Conservation (phyloP, 1,140 invertebrate species). For the Bombus picipes region DNA sequence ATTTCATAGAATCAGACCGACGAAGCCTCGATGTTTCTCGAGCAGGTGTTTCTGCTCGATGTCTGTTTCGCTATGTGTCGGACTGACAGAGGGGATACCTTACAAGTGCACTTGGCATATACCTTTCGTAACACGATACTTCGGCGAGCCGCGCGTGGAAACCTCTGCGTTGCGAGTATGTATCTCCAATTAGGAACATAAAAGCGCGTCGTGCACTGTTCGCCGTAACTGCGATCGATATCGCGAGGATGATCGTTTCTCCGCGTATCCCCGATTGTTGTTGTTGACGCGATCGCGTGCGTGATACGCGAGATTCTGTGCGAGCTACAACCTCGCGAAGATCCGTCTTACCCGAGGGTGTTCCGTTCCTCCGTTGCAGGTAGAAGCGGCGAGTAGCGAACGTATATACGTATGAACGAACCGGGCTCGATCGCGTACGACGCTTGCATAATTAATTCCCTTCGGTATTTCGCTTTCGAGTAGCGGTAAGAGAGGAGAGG, state of each 20-base stretch:
- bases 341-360: too few species aligned
- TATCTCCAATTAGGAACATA: constrained; percentile 54
- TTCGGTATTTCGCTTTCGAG: constrained; percentile 18
- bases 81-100: constrained; percentile 37
- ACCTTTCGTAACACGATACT: constrained; percentile 63
- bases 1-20: background rate
- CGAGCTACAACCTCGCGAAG: background rate
- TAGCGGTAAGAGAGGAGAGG: too few species aligned
- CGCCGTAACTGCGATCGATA: constrained; percentile 21
- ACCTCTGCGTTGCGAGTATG: constrained; percentile 46
- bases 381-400: background rate
- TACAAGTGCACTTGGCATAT: constrained; percentile 53
- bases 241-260: background rate
- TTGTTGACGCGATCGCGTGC: constrained; percentile 3
- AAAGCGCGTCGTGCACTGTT: constrained; percentile 2
- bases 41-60: constrained; percentile 19
- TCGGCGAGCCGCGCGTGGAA: constrained; percentile 43
- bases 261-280: background rate
- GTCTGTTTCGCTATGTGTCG: constrained; percentile 35
- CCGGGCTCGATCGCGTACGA: constrained; percentile 17
- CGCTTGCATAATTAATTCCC: constrained; percentile 34
- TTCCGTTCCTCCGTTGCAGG: too few species aligned
- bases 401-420: background rate
- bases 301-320: background rate
- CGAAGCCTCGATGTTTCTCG: background rate